Evolutionary conservation across 2,797 vertebrate species (phyloP), one percentile per base, ranked within the genome.

Genomic region (Echiichthys vipera): DNA sequence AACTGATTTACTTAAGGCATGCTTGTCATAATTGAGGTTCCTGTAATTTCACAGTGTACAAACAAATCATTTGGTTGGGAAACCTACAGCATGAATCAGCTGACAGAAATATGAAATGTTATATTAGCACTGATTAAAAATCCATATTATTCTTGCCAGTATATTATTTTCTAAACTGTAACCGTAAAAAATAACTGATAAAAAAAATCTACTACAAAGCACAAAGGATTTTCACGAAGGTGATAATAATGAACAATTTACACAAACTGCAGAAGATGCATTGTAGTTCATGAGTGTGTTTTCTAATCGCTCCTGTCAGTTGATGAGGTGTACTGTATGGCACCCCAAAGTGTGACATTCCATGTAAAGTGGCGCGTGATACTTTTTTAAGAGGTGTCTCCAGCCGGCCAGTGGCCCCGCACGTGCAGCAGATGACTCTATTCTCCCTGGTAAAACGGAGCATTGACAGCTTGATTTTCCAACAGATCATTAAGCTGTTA

Each of bases 301-400:
- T 77, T 77, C 53, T 57, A 68, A 54, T 74, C 50, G 49, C 64
- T 79, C 56, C 74, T 67, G 65, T 84, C 79, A 65, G 86, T 86
- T 88, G 66, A 88, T 82, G 84, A 90, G 82, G 85, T 86, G 81
- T 46, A 81, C 74, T 65, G 62, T 74, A 49, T 46, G 47, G 51
- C 69, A 67, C 74, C 83, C 80, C 36, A 18, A 83, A 83, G 87
- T 88, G 87, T 89, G 81, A 88, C 81, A 84, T 91, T 89, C 84
- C 80, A 69, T 84, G 74, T 84, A 84, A 89, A 88, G 80, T 81
- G 65, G 77, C 74, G 63, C 56, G 59, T 84, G 84, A 85, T 79
- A 32, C 77, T 74, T 85, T 90, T 45, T 91, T 90, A 91, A 90
- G 89, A 92, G 89, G 89, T 88, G 89, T 85, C 84, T 91, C 80